phyloP scores from a whole-genome alignment of 2,113 vertebrate species.

The Suncus etruscus region DNA sequence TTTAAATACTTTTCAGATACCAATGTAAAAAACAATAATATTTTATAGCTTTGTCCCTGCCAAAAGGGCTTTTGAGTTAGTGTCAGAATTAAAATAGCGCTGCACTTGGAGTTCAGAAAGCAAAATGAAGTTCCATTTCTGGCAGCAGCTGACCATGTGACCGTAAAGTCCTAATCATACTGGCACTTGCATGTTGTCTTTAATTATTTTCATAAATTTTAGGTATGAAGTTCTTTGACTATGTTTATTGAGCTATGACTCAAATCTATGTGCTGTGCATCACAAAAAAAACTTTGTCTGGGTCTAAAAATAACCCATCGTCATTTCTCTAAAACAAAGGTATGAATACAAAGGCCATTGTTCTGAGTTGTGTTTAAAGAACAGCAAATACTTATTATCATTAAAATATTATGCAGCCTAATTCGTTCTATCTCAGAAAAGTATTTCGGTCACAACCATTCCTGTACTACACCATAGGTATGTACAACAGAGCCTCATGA shows the following conservation, averaged over 20 bases:
- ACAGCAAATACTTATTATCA: not conserved
- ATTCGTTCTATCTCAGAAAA: slow-evolving; percentile 2
- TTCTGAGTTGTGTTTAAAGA: not conserved
- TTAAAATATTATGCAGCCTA: not conserved
- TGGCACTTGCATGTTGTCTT: slow-evolving; percentile 55
- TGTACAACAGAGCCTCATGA: not conserved
- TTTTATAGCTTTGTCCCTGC: not conserved
- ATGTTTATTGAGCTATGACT: slow-evolving; percentile 46
- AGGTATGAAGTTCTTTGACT: slow-evolving; percentile 7
- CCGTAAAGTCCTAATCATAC: slow-evolving; percentile 3
- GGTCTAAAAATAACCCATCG: slow-evolving; percentile 25
- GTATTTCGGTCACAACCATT: not conserved
- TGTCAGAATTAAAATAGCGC: not conserved
- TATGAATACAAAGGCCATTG: not conserved
- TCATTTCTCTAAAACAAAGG: slow-evolving; percentile 19
- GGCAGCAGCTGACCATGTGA: not conserved
- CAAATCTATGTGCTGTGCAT: not conserved
- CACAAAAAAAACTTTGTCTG: slow-evolving; percentile 45
- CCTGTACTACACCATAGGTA: not conserved
- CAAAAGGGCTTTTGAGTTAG: not conserved
- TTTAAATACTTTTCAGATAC: slow-evolving; percentile 14
- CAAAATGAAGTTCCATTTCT: slow-evolving; percentile 13
- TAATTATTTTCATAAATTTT: slow-evolving; percentile 47
- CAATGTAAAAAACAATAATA: slow-evolving; percentile 22
- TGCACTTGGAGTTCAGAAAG: slow-evolving; percentile 7